Evolutionary conservation across 2,797 vertebrate genomes (phyloP), one percentile per base, ranked within the genome.

Genomic region (Paratrypauchen microcephalus): DNA sequence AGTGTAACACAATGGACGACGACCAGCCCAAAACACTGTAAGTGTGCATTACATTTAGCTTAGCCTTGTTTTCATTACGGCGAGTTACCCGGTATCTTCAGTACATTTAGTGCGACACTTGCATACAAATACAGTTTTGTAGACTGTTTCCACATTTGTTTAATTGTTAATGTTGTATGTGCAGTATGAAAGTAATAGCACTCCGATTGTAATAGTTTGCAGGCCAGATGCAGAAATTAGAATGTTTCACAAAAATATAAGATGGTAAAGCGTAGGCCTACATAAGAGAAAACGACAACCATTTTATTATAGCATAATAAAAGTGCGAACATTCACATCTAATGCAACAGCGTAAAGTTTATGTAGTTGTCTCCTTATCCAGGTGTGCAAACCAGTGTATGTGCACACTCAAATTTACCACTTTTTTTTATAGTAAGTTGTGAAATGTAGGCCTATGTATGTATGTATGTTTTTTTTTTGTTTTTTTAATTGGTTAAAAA

Each of bases 11-110:
- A 83, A 92, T 93, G 92, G 92, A 93, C 90, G 92, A 93, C 81
- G 92, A 93, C 73, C 90, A 90, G 84, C 89, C 91, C 71, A 93
- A 92, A 89, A 93, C 92, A 80, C 81, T 93, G 92, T 93, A 86
- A 90, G 92, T 92, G 69, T 83, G 74, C 67, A 77, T 74, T 79
- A 39, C 59, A 28, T 81, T 69, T 78, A 76, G 87, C 86, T 78
- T 64, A 72, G 48, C 69, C 75, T 81, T 59, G 77, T 72, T 12
- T 72, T 61, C 73, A 79, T 85, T 77, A 77, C 83, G 68, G 82
- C 86, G 77, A 77, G 12, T 32, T 65, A 65, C 64, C 16, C 6
- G 1, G 45, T 24, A 0, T 52, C 50, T 21, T n/a, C 54, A 55
- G 2, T 8, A 61, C 1, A 19, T 2, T 2, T 8, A 4, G 6